Conservation (phyloP, 2,888 invertebrate species). For the Rhabditophanes sp. region DNA sequence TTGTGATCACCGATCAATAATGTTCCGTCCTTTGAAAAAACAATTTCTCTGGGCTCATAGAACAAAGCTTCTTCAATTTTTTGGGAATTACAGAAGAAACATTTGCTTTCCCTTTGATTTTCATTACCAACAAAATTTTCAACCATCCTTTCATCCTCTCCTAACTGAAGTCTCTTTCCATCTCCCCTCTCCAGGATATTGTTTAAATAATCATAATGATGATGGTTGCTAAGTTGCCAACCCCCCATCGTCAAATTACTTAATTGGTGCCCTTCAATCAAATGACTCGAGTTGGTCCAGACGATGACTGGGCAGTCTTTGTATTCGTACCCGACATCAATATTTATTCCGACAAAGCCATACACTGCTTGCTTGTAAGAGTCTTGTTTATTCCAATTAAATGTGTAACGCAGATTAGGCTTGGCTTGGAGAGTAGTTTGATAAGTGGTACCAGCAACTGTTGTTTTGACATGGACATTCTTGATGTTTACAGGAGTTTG, state of each 20-base stretch:
- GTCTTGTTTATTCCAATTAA: conserved; percentile 92
- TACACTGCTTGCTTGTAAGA: conserved; percentile 95
- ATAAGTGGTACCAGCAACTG: conserved; percentile 50
- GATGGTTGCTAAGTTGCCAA: conserved; percentile 93
- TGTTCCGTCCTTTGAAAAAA: conserved; percentile 86
- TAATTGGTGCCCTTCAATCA: conserved; percentile 67
- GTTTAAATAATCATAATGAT: conserved; percentile 94
- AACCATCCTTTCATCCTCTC: conserved; percentile 73
- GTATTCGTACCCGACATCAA: conserved; percentile 72
- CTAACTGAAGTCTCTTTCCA: conserved; percentile 75
- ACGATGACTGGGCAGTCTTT: conserved; percentile 69
- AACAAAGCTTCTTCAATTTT: conserved; percentile 49
- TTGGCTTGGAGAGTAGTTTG: conserved; percentile 86
- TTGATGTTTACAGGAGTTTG: too few relatives aligned
- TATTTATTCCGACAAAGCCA: conserved; percentile 80
- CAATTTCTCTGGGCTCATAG: conserved; percentile 77
- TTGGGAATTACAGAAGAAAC: conserved; percentile 48
- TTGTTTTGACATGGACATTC: neutral
- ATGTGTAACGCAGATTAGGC: conserved; percentile 79
- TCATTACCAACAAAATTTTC: conserved; percentile 79
- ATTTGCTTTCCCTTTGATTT: conserved; percentile 65
- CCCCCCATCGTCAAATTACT: conserved; percentile 85
- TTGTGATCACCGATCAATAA: conserved; percentile 54
- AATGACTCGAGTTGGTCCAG: conserved; percentile 86
- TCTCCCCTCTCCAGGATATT: conserved; percentile 88